Evolutionary conservation across 2,797 vertebrate species (phyloP), one percentile per base, ranked within the genome.

Genomic region (Channa striata): DNA sequence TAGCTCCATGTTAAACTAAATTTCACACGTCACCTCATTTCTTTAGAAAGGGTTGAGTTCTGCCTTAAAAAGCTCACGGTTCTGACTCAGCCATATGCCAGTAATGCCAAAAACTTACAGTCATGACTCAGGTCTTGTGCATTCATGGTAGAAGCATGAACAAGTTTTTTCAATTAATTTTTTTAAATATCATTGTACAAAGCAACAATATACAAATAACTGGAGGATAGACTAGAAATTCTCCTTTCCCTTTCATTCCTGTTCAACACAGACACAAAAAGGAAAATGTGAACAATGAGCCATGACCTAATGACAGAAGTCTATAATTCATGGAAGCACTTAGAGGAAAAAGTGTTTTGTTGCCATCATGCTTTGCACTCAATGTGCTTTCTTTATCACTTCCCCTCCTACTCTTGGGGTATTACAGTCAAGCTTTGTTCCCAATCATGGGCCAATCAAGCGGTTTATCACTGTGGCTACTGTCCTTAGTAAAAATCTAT

Each of bases 321-420:
- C 77, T 69, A 93, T 92, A 92, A 94, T 93, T 94, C 92, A 87
- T 92, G 93, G 91, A 94, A 94, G 90, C 87, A 87, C 88, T 94
- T 56, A 34, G 80, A 92, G 89, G 88, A 91, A 89, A 90, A 89
- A 86, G 74, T 64, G 79, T 87, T 92, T 89, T 90, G 86, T 94
- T 94, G 93, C 92, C 91, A 94, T 94, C 95, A 89, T 93, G 92
- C 90, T 90, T 85, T 91, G 88, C 84, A 91, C 93, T 95, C 93
- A 94, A 94, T 95, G 93, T 85, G 90, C 93, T 94, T 94, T 94
- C 90, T 96, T 97, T 96, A 97, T 97, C 96, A 94, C 94, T 97
- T 98, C 97, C 97, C 86, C 93, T 95, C 94, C 93, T 85, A 85
- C 90, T 93, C 88, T 78, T 89, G 67, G 65, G 93, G 87, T 88